Conservation (phyloP, 2,113 vertebrate species). For the Parus major region DNA sequence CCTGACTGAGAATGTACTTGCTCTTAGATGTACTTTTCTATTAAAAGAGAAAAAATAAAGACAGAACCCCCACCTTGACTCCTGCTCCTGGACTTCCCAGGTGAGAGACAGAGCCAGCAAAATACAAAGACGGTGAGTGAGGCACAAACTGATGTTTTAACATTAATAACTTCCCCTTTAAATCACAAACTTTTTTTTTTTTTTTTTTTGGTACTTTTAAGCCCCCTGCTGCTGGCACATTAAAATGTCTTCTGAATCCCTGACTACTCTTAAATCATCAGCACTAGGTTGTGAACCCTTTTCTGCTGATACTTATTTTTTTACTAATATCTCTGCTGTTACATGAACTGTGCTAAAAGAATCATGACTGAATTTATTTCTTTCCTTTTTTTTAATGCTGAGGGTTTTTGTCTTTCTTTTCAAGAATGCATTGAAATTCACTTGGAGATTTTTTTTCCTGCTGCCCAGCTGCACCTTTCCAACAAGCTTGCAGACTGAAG, state of each 20-base stretch:
- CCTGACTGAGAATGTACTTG: neutral
- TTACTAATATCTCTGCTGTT: constrained; percentile 45
- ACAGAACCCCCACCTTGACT: too few species aligned
- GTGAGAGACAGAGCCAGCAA: neutral
- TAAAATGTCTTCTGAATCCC: constrained; percentile 52
- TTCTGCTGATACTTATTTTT: constrained; percentile 59
- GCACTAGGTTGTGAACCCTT: constrained; percentile 36
- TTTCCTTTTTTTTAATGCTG: neutral
- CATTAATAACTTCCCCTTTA: constrained; percentile 26
- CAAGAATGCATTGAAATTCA: neutral
- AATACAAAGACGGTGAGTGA: neutral
- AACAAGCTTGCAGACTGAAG: neutral
- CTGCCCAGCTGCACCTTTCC: neutral
- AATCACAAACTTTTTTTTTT: neutral
- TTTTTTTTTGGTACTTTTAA: neutral
- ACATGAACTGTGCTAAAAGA: constrained; percentile 29
- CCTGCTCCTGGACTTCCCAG: neutral
- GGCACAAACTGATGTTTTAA: neutral
- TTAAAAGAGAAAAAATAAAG: neutral
- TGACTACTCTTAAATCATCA: constrained; percentile 55
- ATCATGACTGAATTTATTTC: neutral
- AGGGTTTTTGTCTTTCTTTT: constrained; percentile 24
- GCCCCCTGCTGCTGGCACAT: constrained; percentile 36
- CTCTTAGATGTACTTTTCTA: neutral
- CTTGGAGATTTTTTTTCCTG: neutral